These are phyloP conservation scores for Tyto alba DNA, from an alignment of 2,113 vertebrate genomes.

Conservation along the genomic window DNA sequence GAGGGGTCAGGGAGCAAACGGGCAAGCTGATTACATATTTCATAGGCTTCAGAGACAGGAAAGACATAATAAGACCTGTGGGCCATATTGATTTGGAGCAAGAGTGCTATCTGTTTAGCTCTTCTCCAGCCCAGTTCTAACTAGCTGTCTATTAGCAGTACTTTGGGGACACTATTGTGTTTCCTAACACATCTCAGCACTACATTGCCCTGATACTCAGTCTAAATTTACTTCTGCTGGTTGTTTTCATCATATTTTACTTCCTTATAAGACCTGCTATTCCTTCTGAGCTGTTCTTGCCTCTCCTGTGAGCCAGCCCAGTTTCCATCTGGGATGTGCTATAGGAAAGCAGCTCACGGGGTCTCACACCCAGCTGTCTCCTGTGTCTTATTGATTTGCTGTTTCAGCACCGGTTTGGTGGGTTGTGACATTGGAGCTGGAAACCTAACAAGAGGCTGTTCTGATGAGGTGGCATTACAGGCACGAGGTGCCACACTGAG, in stretches of 20 bases:
- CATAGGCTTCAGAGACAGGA: background rate
- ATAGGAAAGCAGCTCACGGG: background rate
- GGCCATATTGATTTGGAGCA: background rate
- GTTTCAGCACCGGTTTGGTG: background rate
- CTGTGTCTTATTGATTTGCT: background rate
- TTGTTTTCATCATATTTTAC: background rate
- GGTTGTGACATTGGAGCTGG: background rate
- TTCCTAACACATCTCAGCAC: background rate
- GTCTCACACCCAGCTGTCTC: accelerated
- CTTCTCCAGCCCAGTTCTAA: background rate
- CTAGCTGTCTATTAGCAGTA: background rate
- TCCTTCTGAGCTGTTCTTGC: background rate
- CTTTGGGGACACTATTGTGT: background rate
- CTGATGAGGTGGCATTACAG: background rate
- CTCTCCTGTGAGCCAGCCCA: background rate
- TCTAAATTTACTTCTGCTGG: background rate
- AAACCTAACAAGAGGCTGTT: background rate
- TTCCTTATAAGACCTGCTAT: background rate
- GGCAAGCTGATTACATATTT: background rate
- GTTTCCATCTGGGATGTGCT: background rate
- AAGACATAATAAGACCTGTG: background rate
- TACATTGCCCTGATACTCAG: background rate
- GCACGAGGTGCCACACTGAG: background rate
- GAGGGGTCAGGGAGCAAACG: background rate
- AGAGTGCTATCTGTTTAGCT: background rate